phyloP scores from a whole-genome alignment of 2,797 vertebrate genomes.

The Lophura swinhoii region DNA sequence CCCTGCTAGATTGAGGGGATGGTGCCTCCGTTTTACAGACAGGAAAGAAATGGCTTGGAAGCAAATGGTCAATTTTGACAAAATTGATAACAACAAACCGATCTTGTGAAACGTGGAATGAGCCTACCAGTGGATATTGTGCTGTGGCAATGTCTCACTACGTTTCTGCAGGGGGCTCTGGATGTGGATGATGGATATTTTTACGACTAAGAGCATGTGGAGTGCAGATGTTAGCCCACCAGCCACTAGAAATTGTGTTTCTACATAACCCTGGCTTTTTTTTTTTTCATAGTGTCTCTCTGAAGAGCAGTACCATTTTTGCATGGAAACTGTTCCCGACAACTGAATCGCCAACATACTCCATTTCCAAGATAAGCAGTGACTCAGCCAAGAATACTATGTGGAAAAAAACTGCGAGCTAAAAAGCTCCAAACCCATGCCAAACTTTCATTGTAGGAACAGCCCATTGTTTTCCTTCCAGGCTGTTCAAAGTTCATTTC shows the following conservation, averaged over 20 bases:
- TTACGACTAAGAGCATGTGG: not conserved
- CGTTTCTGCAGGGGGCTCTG: not conserved
- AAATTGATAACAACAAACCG: not conserved
- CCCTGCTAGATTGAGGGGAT: not conserved
- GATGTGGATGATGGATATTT: not conserved
- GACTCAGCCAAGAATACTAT: not conserved
- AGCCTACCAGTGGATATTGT: not conserved
- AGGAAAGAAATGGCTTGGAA: not conserved
- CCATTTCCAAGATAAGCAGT: not conserved
- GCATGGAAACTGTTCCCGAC: not conserved
- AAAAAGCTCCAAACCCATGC: no score
- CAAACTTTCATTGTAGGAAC: no score
- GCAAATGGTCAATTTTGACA: not conserved
- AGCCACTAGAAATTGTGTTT: not conserved
- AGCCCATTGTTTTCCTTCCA: not conserved
- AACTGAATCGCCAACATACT: fast-evolving
- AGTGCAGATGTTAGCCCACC: not conserved
- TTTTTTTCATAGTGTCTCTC: not conserved
- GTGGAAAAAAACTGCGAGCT: not conserved
- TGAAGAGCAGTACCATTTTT: not conserved
- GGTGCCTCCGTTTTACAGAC: fast-evolving
- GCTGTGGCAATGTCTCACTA: not conserved
- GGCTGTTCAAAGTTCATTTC: not conserved
- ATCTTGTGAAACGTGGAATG: not conserved
- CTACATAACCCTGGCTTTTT: not conserved